Evolutionary conservation across 2,113 vertebrate genomes (phyloP), one percentile per base, ranked within the genome.

Genomic region (Pseudolaguvia tuberculata): DNA sequence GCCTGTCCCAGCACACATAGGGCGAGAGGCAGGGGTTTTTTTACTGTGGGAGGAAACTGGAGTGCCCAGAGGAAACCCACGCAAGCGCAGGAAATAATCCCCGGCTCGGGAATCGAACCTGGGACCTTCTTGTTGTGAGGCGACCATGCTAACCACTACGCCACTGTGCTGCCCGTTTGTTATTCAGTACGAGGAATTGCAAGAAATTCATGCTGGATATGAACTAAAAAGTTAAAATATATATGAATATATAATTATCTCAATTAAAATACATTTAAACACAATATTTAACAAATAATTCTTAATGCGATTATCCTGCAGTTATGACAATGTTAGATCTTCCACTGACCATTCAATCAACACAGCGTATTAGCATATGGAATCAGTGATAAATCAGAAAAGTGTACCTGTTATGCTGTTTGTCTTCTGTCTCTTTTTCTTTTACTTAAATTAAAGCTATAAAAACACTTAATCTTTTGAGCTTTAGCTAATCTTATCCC

Each of bases 341-440:
- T 56, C 23, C 69, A 27, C 2, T 20, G 23, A 66, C 15, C 18
- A 15, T 21, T 1, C 0, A 29, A 27, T 15, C 13, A 72, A 5
- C 42, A 51, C 65, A 39, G 7, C 29, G 11, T 45, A 61, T 17
- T 10, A 18, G 13, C 39, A 45, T 42, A 52, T 39, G 53, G 5
- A 4, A 15, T 3, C 51, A 4, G 14, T n/a, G n/a, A n/a, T n/a
- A 52, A 21, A 56, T 14, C 35, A 67, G 17, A 57, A 75, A 47
- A n/a, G 11, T 56, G 35, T 47, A 75, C 73, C 73, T 67, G 35
- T 47, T 66, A 47, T 45, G 4, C 2, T 2, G 17, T 45, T 17
- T 35, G 17, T 53, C 21, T 57, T 68, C 18, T 20, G 18, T 25
- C 45, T 35, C 39, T 63, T 69, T 78, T 73, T 72, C 76, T 67